phyloP scores from a whole-genome alignment of 1,140 invertebrate genomes.

The Ips nitidus region DNA sequence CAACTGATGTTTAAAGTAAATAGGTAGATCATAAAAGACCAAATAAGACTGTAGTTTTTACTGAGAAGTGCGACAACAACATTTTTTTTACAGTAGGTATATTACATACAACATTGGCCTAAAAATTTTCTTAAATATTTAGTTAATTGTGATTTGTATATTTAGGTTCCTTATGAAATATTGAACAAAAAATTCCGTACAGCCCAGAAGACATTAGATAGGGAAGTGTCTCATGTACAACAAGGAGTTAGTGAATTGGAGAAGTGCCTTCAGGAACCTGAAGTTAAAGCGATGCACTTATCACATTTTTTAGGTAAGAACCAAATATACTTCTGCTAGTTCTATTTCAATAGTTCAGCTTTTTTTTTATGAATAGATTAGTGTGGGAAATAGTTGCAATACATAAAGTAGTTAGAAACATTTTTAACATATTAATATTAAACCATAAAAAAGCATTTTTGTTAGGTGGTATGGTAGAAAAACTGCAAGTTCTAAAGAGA shows the following conservation, averaged over 20 bases:
- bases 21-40: neutral
- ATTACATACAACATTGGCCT: neutral
- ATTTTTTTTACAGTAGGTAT: neutral
- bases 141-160: neutral
- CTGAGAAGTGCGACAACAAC: neutral
- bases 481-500: conserved; percentile 85
- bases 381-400: too few species aligned
- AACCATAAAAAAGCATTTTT: too few species aligned
- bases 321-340: neutral
- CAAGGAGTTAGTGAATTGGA: conserved; percentile 80
- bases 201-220: conserved; percentile 90
- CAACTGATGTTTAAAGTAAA: too few species aligned
- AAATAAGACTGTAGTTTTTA: neutral
- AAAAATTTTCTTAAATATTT: neutral
- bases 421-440: too few species aligned
- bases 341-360: too few species aligned
- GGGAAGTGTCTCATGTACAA: conserved; percentile 89
- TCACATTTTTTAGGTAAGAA: conserved; percentile 63
- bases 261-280: conserved; percentile 62
- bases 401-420: too few species aligned
- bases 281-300: conserved; percentile 68
- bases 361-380: too few species aligned
- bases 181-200: conserved; percentile 96
- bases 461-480: conserved; percentile 79
- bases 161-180: conserved; percentile 94